A percentile compares a stretch with the other conserved stretches of the same genome.
Evolutionary conservation across 1,140 invertebrate species (phyloP).

Genomic region (Euura saliciscinereae): DNA sequence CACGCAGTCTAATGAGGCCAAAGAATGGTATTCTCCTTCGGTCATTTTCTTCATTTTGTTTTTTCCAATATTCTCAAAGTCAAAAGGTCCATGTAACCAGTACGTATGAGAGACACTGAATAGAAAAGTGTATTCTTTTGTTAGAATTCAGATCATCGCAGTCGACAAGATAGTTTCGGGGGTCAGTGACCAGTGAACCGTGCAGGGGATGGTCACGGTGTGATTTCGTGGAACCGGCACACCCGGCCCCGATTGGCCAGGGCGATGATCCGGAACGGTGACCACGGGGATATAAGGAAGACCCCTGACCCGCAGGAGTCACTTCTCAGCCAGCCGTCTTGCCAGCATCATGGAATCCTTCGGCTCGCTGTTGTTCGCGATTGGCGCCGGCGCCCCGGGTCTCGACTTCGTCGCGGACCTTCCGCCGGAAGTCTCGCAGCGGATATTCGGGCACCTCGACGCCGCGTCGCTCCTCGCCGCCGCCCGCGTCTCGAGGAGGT

Average conservation of each 20-base stretch:
- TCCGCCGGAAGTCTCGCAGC: neutral
- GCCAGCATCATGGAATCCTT: neutral
- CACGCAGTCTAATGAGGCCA: neutral
- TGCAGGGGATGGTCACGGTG: no score
- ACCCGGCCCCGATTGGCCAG: neutral
- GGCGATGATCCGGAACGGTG: neutral
- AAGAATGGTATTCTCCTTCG: neutral
- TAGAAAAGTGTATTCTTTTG: no score
- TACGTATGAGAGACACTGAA: no score
- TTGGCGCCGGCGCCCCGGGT: neutral
- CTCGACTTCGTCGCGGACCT: slow-evolving; percentile 9
- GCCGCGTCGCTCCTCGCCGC: neutral
- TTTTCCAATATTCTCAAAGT: no score
- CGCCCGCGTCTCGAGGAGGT: neutral
- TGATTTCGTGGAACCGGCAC: neutral
- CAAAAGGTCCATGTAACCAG: no score
- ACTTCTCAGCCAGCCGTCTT: neutral
- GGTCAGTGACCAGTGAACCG: no score
- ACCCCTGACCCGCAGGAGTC: neutral
- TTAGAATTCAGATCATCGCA: no score
- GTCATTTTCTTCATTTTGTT: neutral
- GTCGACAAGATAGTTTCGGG: no score
- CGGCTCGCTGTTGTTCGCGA: neutral
- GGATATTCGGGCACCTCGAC: slow-evolving; percentile 11
- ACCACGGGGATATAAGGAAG: neutral